A percentile compares a stretch with the other conserved stretches of the same genome.
Evolutionary conservation across 1,140 invertebrate genomes (phyloP).

Genomic region (Sitodiplosis mosellana): DNA sequence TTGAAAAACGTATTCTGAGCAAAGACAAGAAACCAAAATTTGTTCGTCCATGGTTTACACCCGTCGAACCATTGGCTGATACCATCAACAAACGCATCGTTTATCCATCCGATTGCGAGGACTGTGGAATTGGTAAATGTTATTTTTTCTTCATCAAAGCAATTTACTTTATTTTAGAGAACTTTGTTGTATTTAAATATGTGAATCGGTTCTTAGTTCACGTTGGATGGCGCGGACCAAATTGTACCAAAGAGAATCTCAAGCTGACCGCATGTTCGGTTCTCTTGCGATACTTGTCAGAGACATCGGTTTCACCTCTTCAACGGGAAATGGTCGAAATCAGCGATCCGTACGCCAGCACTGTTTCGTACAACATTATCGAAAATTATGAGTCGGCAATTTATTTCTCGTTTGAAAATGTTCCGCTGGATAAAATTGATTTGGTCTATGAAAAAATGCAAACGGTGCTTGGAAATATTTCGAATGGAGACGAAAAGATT

Average conservation of each 20-base stretch:
- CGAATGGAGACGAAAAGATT: conserved; percentile 32
- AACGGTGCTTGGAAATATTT: conserved; percentile 33
- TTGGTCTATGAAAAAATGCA: conserved; percentile 39
- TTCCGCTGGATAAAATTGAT: conserved; percentile 47
- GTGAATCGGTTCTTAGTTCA: too few species aligned
- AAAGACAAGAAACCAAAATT: conserved; percentile 37
- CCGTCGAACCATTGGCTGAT: conserved; percentile 39
- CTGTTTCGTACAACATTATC: conserved; percentile 43
- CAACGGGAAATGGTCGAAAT: conserved; percentile 71
- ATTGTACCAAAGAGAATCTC: conserved; percentile 33
- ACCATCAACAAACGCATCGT: conserved; percentile 28
- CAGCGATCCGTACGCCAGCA: conserved; percentile 60
- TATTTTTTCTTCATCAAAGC: too few species aligned
- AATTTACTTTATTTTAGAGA: too few species aligned
- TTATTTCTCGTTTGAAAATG: conserved; percentile 57
- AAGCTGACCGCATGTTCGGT: conserved; percentile 42
- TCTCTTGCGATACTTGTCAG: conserved; percentile 67
- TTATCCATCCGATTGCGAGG: conserved; percentile 74
- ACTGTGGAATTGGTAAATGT: conserved; percentile 65
- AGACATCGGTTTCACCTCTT: conserved; percentile 66
- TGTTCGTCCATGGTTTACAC: conserved; percentile 53
- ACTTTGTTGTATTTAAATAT: too few species aligned
- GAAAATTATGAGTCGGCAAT: conserved; percentile 54
- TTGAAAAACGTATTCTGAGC: conserved; percentile 62
- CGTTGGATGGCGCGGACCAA: conserved; percentile 69